phyloP scores from a whole-genome alignment of 1,140 invertebrate species.

The Latrodectus geometricus region DNA sequence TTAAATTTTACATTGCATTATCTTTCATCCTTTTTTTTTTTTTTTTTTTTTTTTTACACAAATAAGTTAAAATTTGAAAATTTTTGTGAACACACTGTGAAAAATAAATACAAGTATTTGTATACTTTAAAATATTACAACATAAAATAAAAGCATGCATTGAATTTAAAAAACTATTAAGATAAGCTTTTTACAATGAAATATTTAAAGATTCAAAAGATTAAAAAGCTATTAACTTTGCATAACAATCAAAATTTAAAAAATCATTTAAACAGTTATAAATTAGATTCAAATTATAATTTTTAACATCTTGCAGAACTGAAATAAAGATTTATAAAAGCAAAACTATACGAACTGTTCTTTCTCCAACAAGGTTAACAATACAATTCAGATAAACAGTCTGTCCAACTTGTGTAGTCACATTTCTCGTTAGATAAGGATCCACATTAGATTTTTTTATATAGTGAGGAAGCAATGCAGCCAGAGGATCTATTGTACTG shows the following conservation, averaged over 20 bases:
- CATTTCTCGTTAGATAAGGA: conserved; percentile 61
- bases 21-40: too few relatives aligned
- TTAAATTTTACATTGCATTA: too few relatives aligned
- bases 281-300: background rate
- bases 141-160: too few relatives aligned
- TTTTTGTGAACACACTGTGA: too few relatives aligned
- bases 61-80: too few relatives aligned
- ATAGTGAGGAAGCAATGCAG: conserved; percentile 35
- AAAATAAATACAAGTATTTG: too few relatives aligned
- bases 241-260: background rate
- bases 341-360: conserved; percentile 77
- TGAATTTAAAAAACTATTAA: too few relatives aligned
- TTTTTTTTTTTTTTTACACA: too few relatives aligned
- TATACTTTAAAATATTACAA: too few relatives aligned
- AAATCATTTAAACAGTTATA: background rate
- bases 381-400: conserved; percentile 79
- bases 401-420: conserved; percentile 65
- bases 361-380: conserved; percentile 84
- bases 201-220: too few relatives aligned
- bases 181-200: too few relatives aligned
- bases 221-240: too few relatives aligned
- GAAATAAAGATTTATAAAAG: background rate
- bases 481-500: conserved; percentile 49
- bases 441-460: conserved; percentile 49
- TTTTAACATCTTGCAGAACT: background rate